phyloP scores from a whole-genome alignment of 2,888 invertebrate genomes.

The Saturnia japonica region DNA sequence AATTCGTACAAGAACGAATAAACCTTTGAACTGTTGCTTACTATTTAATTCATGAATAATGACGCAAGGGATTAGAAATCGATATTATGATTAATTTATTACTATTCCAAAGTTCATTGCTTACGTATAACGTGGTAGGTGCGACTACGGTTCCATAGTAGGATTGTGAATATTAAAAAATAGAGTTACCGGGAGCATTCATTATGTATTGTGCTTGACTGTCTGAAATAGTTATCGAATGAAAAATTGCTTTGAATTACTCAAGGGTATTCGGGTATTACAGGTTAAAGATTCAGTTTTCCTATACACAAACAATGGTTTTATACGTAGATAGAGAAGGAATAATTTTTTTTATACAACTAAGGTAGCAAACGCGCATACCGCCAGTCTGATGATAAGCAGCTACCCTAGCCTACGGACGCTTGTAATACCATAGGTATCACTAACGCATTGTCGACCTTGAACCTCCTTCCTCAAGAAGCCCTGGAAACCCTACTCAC shows the following conservation, averaged over 20 bases:
- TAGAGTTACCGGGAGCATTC: constrained; percentile 5
- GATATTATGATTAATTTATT: constrained; percentile 34
- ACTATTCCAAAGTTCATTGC: constrained; percentile 32
- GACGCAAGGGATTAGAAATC: constrained; percentile 22
- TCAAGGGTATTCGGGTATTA: background rate
- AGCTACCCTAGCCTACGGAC: too few relatives aligned
- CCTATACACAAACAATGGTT: background rate
- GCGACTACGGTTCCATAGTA: background rate
- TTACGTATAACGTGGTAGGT: constrained; percentile 26
- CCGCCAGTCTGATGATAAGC: too few relatives aligned
- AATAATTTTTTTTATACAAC: too few relatives aligned
- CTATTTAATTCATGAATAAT: constrained; percentile 1
- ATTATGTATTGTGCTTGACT: constrained; percentile 7
- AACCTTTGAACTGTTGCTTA: background rate
- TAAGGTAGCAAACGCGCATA: too few relatives aligned
- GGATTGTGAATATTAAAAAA: constrained; percentile 12
- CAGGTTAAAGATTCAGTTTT: background rate
- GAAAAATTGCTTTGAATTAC: constrained; percentile 2
- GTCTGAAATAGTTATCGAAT: constrained; percentile 8
- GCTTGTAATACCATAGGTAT: too few relatives aligned
- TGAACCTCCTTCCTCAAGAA: too few relatives aligned
- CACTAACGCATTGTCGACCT: too few relatives aligned
- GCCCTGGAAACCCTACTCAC: too few relatives aligned
- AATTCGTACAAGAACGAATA: background rate
- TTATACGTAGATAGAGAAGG: too few relatives aligned